phyloP scores from a whole-genome alignment of 2,113 vertebrate genomes.

The Balaeniceps rex region DNA sequence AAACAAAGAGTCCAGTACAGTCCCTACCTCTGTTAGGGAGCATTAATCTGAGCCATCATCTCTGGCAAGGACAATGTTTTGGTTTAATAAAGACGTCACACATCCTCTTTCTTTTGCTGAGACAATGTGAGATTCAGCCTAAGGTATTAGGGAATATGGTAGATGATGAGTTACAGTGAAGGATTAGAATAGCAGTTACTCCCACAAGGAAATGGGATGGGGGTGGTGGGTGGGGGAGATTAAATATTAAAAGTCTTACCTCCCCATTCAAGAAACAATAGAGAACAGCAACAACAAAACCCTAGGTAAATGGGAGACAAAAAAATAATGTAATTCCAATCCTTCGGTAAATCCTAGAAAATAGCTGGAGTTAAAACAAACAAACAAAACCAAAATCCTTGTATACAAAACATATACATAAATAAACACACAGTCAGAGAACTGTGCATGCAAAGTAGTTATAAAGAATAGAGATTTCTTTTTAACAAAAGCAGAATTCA shows the following conservation, averaged over 20 bases:
- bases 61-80: not conserved
- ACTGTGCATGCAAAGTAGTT: not conserved
- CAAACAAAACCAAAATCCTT: not conserved
- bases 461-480: not conserved
- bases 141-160: not conserved
- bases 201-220: not conserved
- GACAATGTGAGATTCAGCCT: not conserved
- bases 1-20: not conserved
- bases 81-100: not conserved
- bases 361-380: not conserved
- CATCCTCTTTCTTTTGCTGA: not conserved
- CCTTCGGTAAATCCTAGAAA: not conserved
- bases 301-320: constrained; percentile 71
- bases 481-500: not conserved
- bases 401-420: not conserved
- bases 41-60: not conserved
- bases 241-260: constrained; percentile 76
- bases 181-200: not conserved
- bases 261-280: constrained; percentile 99
- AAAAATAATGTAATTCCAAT: not conserved
- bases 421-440: not conserved
- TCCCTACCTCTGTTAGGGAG: not conserved
- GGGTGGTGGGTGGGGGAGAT: not conserved
- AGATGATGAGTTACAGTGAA: not conserved
- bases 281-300: constrained; percentile 96